Conservation (phyloP, 2,888 invertebrate species). For the Pandemis heparana region DNA sequence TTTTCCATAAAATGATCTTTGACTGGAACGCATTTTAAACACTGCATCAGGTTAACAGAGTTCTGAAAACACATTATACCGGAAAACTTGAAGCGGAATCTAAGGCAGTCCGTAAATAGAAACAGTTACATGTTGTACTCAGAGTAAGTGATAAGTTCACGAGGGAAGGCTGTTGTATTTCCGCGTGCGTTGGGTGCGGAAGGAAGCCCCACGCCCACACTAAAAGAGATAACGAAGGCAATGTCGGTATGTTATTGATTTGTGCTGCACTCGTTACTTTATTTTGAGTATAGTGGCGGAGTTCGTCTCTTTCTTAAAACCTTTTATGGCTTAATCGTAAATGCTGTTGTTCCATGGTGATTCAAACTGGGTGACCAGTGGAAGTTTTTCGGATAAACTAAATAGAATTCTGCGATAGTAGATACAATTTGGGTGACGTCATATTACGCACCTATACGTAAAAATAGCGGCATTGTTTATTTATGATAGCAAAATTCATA, state of each 20-base stretch:
- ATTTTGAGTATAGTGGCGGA: not conserved
- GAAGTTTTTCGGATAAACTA: not conserved
- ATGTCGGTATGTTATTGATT: conserved; percentile 39
- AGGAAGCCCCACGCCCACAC: conserved; percentile 39
- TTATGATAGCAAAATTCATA: not conserved
- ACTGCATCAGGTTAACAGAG: no score
- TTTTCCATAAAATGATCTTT: no score
- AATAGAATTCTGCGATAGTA: not conserved
- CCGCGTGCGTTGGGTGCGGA: conserved; percentile 24
- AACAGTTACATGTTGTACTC: not conserved
- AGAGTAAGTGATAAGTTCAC: conserved; percentile 24
- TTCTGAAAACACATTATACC: not conserved
- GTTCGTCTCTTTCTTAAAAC: not conserved
- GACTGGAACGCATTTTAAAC: no score
- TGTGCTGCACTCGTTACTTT: not conserved
- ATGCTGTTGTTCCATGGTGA: no score
- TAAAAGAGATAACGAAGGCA: conserved; percentile 26
- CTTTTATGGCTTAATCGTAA: no score
- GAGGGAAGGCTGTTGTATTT: conserved; percentile 14
- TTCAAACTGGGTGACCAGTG: not conserved
- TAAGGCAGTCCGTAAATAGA: conserved; percentile 10
- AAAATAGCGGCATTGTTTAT: conserved; percentile 1
- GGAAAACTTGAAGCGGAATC: conserved; percentile 14
- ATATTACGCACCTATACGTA: not conserved
- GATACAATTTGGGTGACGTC: not conserved